These are phyloP conservation scores for Phrynosoma blainvillii DNA, from an alignment of 2,113 vertebrate genomes.

Conservation along the genomic window DNA sequence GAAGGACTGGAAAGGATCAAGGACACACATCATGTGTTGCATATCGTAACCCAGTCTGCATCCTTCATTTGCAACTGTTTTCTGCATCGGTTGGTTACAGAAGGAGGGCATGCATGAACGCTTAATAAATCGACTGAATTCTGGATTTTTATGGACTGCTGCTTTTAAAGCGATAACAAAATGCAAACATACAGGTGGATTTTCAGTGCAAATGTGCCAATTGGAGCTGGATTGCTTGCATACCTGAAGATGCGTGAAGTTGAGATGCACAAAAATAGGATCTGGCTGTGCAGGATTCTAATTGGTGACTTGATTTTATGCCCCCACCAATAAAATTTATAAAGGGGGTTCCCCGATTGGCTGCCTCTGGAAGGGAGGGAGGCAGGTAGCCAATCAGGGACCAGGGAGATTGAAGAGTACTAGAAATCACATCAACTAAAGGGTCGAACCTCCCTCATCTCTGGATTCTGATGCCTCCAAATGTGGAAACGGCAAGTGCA, in stretches of 20 bases:
- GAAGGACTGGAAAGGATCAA: no score
- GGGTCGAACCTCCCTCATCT: not conserved
- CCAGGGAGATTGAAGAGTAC: not conserved
- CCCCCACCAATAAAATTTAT: not conserved
- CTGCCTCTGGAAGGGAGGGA: not conserved
- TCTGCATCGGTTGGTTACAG: no score
- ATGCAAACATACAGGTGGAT: not conserved
- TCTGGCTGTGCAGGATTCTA: not conserved
- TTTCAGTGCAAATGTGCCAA: not conserved
- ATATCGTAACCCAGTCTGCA: no score
- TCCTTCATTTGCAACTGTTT: no score
- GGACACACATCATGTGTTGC: no score
- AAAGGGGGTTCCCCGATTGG: not conserved
- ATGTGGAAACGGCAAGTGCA: not conserved
- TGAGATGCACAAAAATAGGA: not conserved
- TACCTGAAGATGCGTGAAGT: not conserved
- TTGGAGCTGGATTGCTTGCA: not conserved
- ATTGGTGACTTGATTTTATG: not conserved
- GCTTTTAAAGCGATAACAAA: not conserved
- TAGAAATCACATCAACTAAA: not conserved
- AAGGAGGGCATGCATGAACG: no score
- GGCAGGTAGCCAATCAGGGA: not conserved
- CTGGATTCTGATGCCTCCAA: not conserved
- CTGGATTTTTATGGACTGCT: no score
- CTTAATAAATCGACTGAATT: no score